Evolutionary conservation across 1,140 invertebrate species (phyloP).

Genomic region (Magallana ariakensis): DNA sequence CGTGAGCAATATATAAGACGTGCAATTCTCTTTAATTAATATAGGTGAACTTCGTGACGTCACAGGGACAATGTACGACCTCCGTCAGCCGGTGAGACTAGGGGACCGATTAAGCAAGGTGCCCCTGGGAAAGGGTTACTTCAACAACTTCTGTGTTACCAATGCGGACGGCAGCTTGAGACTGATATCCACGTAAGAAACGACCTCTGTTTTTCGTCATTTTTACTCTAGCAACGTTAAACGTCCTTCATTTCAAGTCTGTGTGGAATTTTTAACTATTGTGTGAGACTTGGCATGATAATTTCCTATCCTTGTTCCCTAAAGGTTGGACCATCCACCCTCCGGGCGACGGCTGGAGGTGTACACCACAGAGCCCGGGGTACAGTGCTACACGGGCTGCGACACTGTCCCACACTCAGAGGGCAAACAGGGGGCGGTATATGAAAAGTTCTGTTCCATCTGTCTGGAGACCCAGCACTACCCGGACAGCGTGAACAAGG

Average conservation of each 20-base stretch:
- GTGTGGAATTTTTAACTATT: no score
- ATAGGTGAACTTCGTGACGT: conserved; percentile 85
- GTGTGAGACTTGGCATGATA: no score
- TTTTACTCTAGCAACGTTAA: background rate
- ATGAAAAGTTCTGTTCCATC: conserved; percentile 89
- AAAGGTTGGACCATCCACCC: conserved; percentile 84
- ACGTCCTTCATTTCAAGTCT: no score
- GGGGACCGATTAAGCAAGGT: conserved; percentile 79
- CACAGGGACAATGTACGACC: conserved; percentile 85
- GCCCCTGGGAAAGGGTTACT: conserved; percentile 81
- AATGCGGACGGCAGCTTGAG: conserved; percentile 58
- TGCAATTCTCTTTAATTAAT: background rate
- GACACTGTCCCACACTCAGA: background rate
- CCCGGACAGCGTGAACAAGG: conserved; percentile 93
- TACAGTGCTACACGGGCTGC: conserved; percentile 91
- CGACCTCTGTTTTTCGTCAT: background rate
- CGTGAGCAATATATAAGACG: background rate
- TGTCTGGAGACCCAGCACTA: conserved; percentile 95
- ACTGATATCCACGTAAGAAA: conserved; percentile 71
- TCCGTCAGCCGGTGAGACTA: conserved; percentile 83
- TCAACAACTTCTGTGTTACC: conserved; percentile 85
- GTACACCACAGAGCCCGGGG: conserved; percentile 91
- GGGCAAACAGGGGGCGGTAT: conserved; percentile 87
- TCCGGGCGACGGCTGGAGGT: conserved; percentile 88
- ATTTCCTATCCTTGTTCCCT: no score